Evolutionary conservation across 2,888 invertebrate genomes (phyloP).

Genomic region (Mimas tiliae): DNA sequence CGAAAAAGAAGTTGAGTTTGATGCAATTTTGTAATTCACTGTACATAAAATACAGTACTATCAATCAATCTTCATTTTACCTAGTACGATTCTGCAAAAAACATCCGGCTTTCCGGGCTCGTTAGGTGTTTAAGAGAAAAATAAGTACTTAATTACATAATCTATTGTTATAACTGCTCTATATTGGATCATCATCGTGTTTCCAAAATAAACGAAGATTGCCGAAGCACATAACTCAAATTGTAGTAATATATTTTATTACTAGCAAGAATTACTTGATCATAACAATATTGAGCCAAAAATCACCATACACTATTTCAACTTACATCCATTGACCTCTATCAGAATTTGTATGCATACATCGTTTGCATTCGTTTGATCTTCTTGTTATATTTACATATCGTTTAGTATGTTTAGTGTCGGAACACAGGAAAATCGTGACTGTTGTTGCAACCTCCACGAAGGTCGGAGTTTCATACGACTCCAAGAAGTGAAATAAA

Average conservation of each 20-base stretch:
- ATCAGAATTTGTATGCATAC: constrained; percentile 1
- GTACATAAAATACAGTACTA: no score
- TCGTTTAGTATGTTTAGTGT: constrained; percentile 21
- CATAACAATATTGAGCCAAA: neutral
- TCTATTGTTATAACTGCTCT: no score
- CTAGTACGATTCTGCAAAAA: no score
- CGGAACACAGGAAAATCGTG: constrained; percentile 27
- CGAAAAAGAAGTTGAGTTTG: no score
- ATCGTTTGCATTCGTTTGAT: constrained; percentile 16
- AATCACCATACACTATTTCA: neutral
- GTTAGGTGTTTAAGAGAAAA: no score
- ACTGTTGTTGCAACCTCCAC: constrained; percentile 15
- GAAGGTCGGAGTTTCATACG: constrained; percentile 22
- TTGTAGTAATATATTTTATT: neutral
- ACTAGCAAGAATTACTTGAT: neutral
- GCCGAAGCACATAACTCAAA: no score
- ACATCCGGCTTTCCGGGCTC: no score
- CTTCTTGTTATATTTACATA: constrained; percentile 24
- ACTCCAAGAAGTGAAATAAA: constrained; percentile 10
- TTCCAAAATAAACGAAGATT: no score
- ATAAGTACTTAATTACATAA: no score
- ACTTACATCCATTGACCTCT: constrained; percentile 11
- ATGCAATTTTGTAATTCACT: no score
- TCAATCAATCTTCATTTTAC: no score
- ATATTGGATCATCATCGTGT: no score